Base-by-base conservation (phyloP, 2,113 vertebrate species). In the Geococcyx californianus region DNA sequence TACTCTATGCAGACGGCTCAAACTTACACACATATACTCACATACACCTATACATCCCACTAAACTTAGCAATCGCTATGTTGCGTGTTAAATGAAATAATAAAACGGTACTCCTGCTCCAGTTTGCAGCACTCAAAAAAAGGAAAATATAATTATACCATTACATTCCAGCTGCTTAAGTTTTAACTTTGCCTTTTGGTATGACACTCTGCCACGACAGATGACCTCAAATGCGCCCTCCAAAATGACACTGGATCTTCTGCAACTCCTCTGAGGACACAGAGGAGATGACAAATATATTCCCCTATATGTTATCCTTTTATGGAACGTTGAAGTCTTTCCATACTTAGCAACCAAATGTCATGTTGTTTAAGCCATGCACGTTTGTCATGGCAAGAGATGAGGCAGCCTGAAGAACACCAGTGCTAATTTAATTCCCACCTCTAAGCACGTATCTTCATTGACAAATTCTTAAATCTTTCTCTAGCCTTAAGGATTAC, bases 41-140 rank as follows among this genome's bases (percentile, higher is more conserved):
- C 0, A 0, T 33, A 29, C 49, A 19, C 29, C 26, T 80, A 49
- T 20, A 64, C 4, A 52, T 14, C 2, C 14, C 44, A 26, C 49
- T 76, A 51, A 68, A 54, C 18, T 58, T 14, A 40, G 14, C 25
- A 45, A 13, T 40, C 15, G 20, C 7, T 62, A 49, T 76, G n/a
- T 15, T 64, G 33, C 26, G 52, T 8, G 2, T 24, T 64, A 60
- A 72, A 76, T 58, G 13, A 82, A 91, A 80, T 33, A 87, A 52
- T 28, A 56, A 69, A 80, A 44, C 7, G n/a, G 12, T 21, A 56
- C 38, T 72, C 13, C n/a, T 60, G 36, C 52, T 69, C 9, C n/a
- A 69, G 54, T 55, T 76, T 42, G 69, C 2, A 1, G 8, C n/a
- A 55, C 38, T 87, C 16, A 73, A 25, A 38, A 49, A 77, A 93